Evolutionary conservation across 2,888 invertebrate species (phyloP).

Genomic region (Sesia apiformis): DNA sequence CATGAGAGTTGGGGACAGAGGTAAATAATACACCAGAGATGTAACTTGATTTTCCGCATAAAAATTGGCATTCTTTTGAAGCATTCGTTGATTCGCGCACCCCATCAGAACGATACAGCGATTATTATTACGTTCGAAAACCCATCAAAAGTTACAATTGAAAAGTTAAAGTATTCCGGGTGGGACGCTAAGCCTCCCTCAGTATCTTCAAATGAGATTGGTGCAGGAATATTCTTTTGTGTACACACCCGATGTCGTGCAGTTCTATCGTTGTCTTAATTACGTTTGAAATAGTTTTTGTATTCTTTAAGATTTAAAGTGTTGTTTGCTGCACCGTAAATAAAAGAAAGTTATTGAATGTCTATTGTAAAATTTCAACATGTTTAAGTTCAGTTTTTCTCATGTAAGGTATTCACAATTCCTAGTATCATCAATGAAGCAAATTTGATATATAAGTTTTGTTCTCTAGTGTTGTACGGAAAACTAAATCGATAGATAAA

Average conservation of each 20-base stretch:
- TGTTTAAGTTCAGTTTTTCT: too few relatives aligned
- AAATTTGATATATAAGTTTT: too few relatives aligned
- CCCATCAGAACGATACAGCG: constrained; percentile 61
- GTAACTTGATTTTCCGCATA: constrained; percentile 68
- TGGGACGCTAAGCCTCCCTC: constrained; percentile 56
- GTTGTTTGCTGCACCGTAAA: too few relatives aligned
- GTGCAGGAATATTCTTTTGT: constrained; percentile 64
- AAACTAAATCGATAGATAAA: constrained; percentile 6
- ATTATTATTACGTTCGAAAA: constrained; percentile 74
- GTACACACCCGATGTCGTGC: constrained; percentile 35
- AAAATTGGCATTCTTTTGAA: constrained; percentile 71
- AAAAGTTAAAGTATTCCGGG: constrained; percentile 73
- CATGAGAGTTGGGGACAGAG: constrained; percentile 35
- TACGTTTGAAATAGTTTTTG: constrained; percentile 16
- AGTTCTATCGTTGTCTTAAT: constrained; percentile 25
- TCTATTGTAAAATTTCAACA: too few relatives aligned
- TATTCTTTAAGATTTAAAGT: not conserved
- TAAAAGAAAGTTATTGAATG: too few relatives aligned
- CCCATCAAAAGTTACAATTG: constrained; percentile 75
- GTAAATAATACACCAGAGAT: constrained; percentile 50
- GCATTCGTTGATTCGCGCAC: constrained; percentile 58
- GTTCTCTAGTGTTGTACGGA: not conserved
- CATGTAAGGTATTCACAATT: too few relatives aligned
- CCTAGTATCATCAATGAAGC: too few relatives aligned
- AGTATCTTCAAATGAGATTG: constrained; percentile 67